A percentile compares a stretch with the other conserved stretches of the same genome.
Conservation (phyloP, 1,140 invertebrate genomes). For the Luehdorfia chinensis region DNA sequence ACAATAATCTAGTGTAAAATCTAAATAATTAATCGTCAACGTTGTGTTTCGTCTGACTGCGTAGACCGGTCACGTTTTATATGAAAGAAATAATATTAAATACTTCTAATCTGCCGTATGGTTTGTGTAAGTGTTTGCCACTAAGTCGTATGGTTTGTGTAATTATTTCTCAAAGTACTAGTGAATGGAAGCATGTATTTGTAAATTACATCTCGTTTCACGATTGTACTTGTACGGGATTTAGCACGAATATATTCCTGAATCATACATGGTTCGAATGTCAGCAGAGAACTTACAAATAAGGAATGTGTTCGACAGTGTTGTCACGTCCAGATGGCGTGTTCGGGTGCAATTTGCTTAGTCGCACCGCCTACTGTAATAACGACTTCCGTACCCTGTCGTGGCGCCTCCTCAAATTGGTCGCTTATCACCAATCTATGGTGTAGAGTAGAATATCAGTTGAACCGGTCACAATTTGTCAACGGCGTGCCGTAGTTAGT, state of each 20-base stretch:
- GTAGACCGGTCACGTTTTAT: no score
- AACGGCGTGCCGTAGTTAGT: slow-evolving; percentile 42
- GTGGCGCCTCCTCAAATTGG: slow-evolving; percentile 74
- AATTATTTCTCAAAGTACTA: no score
- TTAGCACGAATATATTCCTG: slow-evolving; percentile 52
- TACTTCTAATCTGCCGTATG: no score
- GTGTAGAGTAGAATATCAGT: slow-evolving; percentile 65
- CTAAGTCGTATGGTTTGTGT: no score
- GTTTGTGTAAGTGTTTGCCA: no score
- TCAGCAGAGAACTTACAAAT: slow-evolving; percentile 70
- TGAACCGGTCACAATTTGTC: slow-evolving; percentile 66
- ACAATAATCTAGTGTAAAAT: no score
- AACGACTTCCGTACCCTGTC: slow-evolving; percentile 74
- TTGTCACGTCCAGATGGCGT: slow-evolving; percentile 73
- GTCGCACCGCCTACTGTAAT: slow-evolving; percentile 73
- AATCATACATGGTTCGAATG: slow-evolving; percentile 51
- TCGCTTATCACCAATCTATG: slow-evolving; percentile 75
- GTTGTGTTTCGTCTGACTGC: no score
- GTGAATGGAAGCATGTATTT: no score
- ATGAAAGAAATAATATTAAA: no score
- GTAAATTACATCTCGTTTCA: slow-evolving; percentile 4
- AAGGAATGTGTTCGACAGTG: slow-evolving; percentile 68
- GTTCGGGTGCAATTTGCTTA: slow-evolving; percentile 64
- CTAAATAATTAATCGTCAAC: no score
- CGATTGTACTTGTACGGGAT: slow-evolving; percentile 13